Base-by-base conservation (phyloP, 2,888 invertebrate genomes). In the Aromia moschata region DNA sequence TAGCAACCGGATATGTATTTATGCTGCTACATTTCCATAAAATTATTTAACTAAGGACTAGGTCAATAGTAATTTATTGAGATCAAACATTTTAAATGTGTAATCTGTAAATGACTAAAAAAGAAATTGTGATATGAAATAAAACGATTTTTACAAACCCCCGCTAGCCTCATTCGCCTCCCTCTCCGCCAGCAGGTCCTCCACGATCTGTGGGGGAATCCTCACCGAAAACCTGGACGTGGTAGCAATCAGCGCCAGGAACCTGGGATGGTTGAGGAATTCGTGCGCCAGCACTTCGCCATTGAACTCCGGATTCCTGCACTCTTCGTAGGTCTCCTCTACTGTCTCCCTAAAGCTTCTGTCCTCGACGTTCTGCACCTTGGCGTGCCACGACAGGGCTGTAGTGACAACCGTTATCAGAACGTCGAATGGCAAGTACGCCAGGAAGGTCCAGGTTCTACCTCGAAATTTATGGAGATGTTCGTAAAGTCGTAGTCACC, bases 341-440 rank as follows among this genome's bases (percentile, higher is more conserved):
- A 78, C 59, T 17, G 60, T 58, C 52, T 80, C 75, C 10, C 72
- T 64, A 53, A 79, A 73, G 57, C 74, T 77, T 44, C 68, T 52
- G 20, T 75, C 75, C 37, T 70, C 71, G 3, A 72, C 61, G 18
- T 69, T 68, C 53, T 74, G 68, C 5, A 72, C 70, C 37, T 68
- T 62, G 1, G 70, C 69, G 43, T 76, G 72, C 78, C 79, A 79
- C 1, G 78, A 75, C 40, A 79, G 54, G 3, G 69, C 57, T 1
- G 70, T 73, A 5, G 68, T 70, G 18, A 79, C 51, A 14, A 78
- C 73, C n/a, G 70, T 71, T 4, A 76, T 37, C 9, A 80, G 30
- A 1, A 68, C 63, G 11, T 79, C 77, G 11, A 77, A 73, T 9
- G 70, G 66, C 40, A 80, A 56, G 60, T 77, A 74, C 5, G 63